phyloP scores from a whole-genome alignment of 2,888 invertebrate species.

The Aelia acuminata region DNA sequence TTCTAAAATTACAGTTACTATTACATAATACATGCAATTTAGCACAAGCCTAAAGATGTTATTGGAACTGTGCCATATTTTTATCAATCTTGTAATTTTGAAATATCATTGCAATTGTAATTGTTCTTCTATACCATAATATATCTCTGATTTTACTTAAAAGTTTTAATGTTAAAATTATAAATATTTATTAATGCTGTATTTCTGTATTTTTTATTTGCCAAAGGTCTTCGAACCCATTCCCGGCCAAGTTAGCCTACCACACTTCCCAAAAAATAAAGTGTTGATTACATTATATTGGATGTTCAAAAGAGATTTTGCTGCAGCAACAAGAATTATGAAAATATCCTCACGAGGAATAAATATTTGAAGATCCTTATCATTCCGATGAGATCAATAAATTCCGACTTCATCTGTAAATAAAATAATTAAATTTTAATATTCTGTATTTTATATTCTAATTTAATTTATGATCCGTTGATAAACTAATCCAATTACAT shows the following conservation, averaged over 20 bases:
- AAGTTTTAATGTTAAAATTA: background rate
- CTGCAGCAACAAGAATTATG: background rate
- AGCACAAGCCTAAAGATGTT: background rate
- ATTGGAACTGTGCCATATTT: background rate
- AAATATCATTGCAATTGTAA: background rate
- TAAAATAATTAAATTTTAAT: background rate
- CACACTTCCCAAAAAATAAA: background rate
- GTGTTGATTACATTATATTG: too few relatives aligned
- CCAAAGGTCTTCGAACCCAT: background rate
- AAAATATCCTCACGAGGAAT: background rate
- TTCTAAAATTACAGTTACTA: background rate
- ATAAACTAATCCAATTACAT: background rate
- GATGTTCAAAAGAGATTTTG: background rate
- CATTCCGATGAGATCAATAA: background rate
- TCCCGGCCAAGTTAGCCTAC: background rate
- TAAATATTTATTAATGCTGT: background rate
- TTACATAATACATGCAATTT: background rate
- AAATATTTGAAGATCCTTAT: background rate
- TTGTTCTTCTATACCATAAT: background rate
- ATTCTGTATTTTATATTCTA: background rate
- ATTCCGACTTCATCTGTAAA: background rate
- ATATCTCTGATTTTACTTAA: background rate
- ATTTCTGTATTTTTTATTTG: conserved; percentile 4
- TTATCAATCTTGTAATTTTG: background rate
- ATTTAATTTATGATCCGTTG: background rate